phyloP scores from a whole-genome alignment of 2,888 invertebrate species.

The Ichneumoninae sp. region DNA sequence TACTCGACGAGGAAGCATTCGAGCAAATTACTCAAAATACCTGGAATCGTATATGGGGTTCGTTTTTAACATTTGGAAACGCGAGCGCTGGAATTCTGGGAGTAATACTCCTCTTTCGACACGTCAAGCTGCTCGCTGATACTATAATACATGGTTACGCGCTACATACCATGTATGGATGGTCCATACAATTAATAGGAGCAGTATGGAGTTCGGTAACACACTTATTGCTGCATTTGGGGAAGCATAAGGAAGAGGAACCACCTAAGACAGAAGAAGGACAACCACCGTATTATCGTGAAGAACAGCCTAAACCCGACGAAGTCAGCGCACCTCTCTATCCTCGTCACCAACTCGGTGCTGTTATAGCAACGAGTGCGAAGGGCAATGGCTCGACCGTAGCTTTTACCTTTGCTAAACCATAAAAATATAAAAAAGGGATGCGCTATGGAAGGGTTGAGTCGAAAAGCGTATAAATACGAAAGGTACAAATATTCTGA shows the following conservation, averaged over 20 bases:
- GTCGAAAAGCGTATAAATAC: background rate
- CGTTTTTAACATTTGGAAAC: background rate
- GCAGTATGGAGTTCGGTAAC: constrained; percentile 24
- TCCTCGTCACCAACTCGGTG: background rate
- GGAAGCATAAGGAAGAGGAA: no score
- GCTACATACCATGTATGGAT: constrained; percentile 27
- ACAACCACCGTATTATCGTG: background rate
- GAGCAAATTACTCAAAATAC: background rate
- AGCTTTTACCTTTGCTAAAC: background rate
- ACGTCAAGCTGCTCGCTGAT: constrained; percentile 46
- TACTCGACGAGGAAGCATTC: constrained; percentile 1
- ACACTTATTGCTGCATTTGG: background rate
- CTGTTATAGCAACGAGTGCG: background rate
- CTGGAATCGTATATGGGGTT: background rate
- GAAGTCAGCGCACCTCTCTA: no score
- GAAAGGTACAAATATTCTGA: background rate
- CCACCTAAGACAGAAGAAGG: background rate
- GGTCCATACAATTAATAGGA: constrained; percentile 23
- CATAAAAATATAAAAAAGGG: background rate
- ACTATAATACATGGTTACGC: constrained; percentile 29
- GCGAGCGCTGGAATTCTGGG: background rate
- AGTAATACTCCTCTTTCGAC: background rate
- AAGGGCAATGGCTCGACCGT: background rate
- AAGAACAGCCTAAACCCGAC: no score
- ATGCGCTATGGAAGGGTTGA: background rate